Evolutionary conservation across 2,888 invertebrate genomes (phyloP), one percentile per base, ranked within the genome.

Genomic region (Cosmia trapezina): DNA sequence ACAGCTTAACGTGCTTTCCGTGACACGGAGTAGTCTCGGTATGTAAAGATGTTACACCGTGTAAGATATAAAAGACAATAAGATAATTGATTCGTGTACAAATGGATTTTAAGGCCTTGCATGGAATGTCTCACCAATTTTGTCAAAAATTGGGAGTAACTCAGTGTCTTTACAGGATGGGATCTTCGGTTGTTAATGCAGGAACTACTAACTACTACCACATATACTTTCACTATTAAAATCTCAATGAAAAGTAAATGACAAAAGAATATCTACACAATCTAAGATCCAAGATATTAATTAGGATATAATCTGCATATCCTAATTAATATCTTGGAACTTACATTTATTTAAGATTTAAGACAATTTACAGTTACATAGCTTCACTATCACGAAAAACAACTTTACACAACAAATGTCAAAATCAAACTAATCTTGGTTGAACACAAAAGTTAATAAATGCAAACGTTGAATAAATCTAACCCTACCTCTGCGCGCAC

Each of bases 391-490:
- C 72, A 77, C 83, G 74, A 73, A 81, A 88, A 87, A 71, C 88
- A 91, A 91, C 93, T 92, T 87, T 85, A 89, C 94, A 85, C 90
- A 91, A 87, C 94, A 92, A 94, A 93, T 87, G 91, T 91, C 93
- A 89, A 89, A 91, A 92, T 93, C 92, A 91, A 73, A 95, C 95
- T 96, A 95, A 95, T 94, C 92, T 91, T 88, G 81, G 88, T 91
- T 90, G 87, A 87, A 88, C 88, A 86, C 88, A 87, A 92, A 84
- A 93, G 91, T 94, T 94, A 95, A 94, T 95, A 95, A 94, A 95
- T 94, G 93, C 89, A 91, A 91, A 93, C 91, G 93, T 89, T 93
- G 93, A 94, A 94, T 94, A 93, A 93, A 93, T 89, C 89, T 92
- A 94, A 95, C 94, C 96, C 75, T 92, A 89, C 91, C 89, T 91